Evolutionary conservation across 2,113 vertebrate species (phyloP), one percentile per base, ranked within the genome.

Genomic region (Salvelinus sp.): DNA sequence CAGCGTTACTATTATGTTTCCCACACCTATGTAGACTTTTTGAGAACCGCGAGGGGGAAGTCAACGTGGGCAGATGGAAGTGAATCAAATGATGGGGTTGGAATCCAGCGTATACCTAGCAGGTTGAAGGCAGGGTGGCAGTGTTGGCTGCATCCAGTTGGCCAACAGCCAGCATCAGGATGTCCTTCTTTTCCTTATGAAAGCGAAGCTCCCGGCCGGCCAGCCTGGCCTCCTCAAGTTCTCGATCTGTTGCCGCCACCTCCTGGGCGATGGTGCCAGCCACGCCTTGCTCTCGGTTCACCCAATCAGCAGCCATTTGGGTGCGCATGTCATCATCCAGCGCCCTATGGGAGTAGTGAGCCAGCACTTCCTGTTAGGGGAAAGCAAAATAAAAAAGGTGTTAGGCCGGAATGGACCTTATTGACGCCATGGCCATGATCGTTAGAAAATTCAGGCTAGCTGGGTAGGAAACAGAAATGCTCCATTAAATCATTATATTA

Each of bases 121-220:
- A 68, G 66, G 28, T 33, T 44, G 90, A 93, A 23, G 96, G 90
- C 72, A 97, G 95, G 0, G 92, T 90, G 66, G 92, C 94, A 0
- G 88, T 83, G 85, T 93, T 93, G 68, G 91, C 92, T 4, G 89
- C 87, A 27, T 92, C 96, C 88, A 98, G 85, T 86, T 98, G 97
- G 72, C 97, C 97, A 0, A 98, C 95, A 0, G 97, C 97, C 83
- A 98, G 82, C 93, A 97, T 91, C 82, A 99, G 94, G 91, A 99
- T 98, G 88, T 99, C 97, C 74, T 98, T 99, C 94, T 96, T 97
- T 92, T 99, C 97, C 90, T 99, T 99, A 78, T 98, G 95, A 92
- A 98, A 99, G 0, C 97, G 93, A 28, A 99, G 93, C 92, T 99
- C 97, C 81, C 96, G 93, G 33, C 97, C 97, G 0, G 97, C 97